Evolutionary conservation across 1,140 invertebrate species (phyloP), one percentile per base, ranked within the genome.

Genomic region (Achroia grisella): DNA sequence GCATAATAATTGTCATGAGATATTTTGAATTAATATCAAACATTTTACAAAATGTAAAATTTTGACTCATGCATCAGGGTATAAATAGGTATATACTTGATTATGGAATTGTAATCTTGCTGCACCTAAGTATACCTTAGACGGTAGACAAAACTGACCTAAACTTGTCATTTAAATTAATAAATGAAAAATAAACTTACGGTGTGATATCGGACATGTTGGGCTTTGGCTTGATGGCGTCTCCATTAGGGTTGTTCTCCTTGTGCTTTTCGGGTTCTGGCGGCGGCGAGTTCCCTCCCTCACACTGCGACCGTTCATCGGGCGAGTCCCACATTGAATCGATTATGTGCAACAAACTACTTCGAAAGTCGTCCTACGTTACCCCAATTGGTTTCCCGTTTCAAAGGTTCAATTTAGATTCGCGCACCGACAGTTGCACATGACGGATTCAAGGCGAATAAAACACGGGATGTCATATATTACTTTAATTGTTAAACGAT

Each of bases 301-400:
- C 83, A 67, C 84, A 82, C 86, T 87, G 86, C 75, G 86, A 87
- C 68, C 71, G 68, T 82, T 86, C 86, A 82, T 85, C 84, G 79
- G 84, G 80, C 81, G 86, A 87, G 80, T 87, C 86, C 86, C 86
- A 87, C 86, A 87, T 79, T 87, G 86, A 87, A 87, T 87, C 86
- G 82, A 87, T 87, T 86, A 87, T 87, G 84, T 87, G 86, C 86
- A 87, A 87, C 82, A 87, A 76, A 73, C 86, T 87, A 86, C 86
- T 86, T 70, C 86, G 81, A 73, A 87, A 87, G 60, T 87, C 86
- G 72, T 86, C 86, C 83, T 86, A 84, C 53, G 56, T 64, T 71
- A 48, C 51, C 53, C 70, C 73, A 71, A 76, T 76, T 57, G 35
- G 33, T 54, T 3, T 66, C 66, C 52, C 58, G 50, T 75, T 70